These are phyloP conservation scores for Amphilophus citrinellus DNA, from an alignment of 2,113 vertebrate species.

Conservation along the genomic window DNA sequence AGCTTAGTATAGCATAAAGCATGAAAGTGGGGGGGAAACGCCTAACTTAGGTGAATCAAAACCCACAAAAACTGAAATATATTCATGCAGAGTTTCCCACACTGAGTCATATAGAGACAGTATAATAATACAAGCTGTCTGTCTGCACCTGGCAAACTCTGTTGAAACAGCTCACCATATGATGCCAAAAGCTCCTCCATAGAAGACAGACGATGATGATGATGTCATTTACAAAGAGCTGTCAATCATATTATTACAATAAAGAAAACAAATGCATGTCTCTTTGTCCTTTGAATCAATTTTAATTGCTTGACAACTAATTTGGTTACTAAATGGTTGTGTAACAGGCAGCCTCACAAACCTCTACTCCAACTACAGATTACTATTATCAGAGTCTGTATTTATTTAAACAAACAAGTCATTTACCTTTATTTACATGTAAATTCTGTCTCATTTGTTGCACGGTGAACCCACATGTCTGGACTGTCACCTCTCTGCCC, in stretches of 20 bases:
- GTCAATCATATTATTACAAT: neutral
- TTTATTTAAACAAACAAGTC: neutral
- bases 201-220: neutral
- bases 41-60: neutral
- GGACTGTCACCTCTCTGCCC: neutral
- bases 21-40: neutral
- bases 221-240: neutral
- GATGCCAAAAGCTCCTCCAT: neutral
- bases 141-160: conserved; percentile 2
- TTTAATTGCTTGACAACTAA: neutral
- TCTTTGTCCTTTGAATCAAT: neutral
- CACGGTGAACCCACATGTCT: neutral
- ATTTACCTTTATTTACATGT: neutral
- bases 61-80: neutral
- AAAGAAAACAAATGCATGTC: neutral
- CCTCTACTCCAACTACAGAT: neutral
- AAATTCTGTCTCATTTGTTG: neutral
- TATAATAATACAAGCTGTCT: neutral
- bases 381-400: neutral
- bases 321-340: neutral
- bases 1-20: neutral
- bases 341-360: neutral
- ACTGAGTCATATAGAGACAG: neutral
- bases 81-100: neutral
- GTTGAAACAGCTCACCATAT: neutral